Conservation (phyloP, 1,140 invertebrate species). For the Drosophila nigrodunni region DNA sequence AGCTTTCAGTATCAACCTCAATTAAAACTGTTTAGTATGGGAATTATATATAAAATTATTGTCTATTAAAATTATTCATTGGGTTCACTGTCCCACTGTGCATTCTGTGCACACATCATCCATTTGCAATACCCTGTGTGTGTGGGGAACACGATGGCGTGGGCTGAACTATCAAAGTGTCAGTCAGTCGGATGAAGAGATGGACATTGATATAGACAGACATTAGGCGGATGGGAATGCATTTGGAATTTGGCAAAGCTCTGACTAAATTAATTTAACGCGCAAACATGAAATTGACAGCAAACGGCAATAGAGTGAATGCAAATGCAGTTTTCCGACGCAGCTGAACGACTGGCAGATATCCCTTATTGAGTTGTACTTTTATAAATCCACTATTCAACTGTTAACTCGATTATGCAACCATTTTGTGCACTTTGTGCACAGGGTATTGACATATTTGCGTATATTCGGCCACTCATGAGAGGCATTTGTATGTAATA, state of each 20-base stretch:
- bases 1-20: no score
- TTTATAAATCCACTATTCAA: neutral
- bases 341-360: constrained; percentile 1
- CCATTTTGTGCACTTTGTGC: neutral
- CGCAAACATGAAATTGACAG: constrained; percentile 76
- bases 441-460: constrained; percentile 5
- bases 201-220: constrained; percentile 40
- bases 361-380: neutral
- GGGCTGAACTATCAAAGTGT: constrained; percentile 54
- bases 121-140: constrained; percentile 41
- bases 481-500: neutral
- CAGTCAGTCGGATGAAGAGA: constrained; percentile 42
- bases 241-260: constrained; percentile 60
- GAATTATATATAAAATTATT: no score
- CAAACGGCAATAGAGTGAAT: constrained; percentile 10
- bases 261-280: constrained; percentile 80
- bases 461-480: neutral
- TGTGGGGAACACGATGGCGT: constrained; percentile 2
- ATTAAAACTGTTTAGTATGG: no score
- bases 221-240: constrained; percentile 35
- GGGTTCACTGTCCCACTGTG: constrained; percentile 30
- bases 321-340: neutral
- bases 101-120: constrained; percentile 40
- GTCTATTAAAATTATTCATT: neutral
- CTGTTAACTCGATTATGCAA: neutral